Base-by-base conservation (phyloP, 2,113 vertebrate species). In the Oxygymnocypris stewartii region DNA sequence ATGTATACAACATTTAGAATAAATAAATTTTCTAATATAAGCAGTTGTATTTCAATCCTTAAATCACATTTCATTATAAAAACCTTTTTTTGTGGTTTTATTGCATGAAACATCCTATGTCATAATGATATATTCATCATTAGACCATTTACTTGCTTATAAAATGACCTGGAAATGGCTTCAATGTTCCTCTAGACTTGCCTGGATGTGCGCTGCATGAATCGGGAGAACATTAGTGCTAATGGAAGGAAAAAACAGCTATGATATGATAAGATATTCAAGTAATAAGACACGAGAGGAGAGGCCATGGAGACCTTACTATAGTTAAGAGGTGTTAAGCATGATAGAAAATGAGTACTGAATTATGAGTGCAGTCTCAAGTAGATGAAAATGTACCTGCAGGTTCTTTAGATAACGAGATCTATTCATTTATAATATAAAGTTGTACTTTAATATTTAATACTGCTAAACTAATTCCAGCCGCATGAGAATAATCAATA, bases 251-350 rank as follows among this genome's bases (percentile, higher is more conserved):
- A 76, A 76, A 35, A 35, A 35, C 25, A 78, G 47, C 13, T 78
- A 14, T 51, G 28, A 78, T 31, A 51, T 78, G 44, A 78, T 78
- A 14, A 54, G 14, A 78, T 54, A 49, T 78, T 78, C n/a, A 78
- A 78, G 76, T 6, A 76, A 76, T 76, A 76, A 47, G 74, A 11
- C 74, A 76, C 14, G 23, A 75, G 73, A 54, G 76, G 47, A 78
- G 7, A 14, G 13, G 47, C 7, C 16, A 77, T 25, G 49, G 37
- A 71, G 67, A 74, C 16, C n/a, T 77, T 51, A 77, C 6, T 51
- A 28, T 49, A 49, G 20, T 76, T 76, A 44, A 76, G 44, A 77
- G 6, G 11, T n/a, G 42, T 74, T 13, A 42, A 47, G 42, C 11
- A 75, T 75, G 73, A 75, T 8, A 28, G 6, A 1, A 49, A 47